phyloP scores from a whole-genome alignment of 2,797 vertebrate species.

The Centroberyx gerrardi region DNA sequence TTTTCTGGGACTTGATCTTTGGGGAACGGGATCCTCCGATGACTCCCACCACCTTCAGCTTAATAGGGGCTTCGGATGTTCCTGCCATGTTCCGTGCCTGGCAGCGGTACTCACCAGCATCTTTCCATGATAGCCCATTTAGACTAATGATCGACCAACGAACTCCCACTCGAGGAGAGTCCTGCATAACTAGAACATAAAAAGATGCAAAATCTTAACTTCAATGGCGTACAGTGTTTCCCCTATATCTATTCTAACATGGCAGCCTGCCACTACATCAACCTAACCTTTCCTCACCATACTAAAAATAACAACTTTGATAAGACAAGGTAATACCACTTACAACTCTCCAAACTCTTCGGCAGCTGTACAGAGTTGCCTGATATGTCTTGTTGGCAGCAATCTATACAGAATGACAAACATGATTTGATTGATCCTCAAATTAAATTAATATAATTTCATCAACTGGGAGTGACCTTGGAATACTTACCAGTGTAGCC shows the following conservation, averaged over 20 bases:
- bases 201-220: not conserved
- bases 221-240: not conserved
- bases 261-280: no score
- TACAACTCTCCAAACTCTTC: constrained; percentile 76
- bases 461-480: not conserved
- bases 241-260: no score
- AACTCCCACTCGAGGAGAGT: constrained; percentile 91
- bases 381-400: constrained; percentile 68
- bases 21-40: constrained; percentile 60
- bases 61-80: constrained; percentile 90
- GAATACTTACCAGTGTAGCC: constrained; percentile 84
- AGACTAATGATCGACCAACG: constrained; percentile 95
- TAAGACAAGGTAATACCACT: constrained; percentile 43
- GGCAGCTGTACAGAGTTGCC: constrained; percentile 70
- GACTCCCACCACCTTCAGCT: constrained; percentile 89
- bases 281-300: no score
- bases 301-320: not conserved
- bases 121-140: constrained; percentile 90
- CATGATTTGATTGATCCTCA: not conserved
- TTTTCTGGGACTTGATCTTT: constrained; percentile 59
- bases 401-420: constrained; percentile 64
- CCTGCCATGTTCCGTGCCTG: constrained; percentile 95
- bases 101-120: constrained; percentile 94
- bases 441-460: not conserved
- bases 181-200: constrained; percentile 89